Evolutionary conservation across 2,888 invertebrate genomes (phyloP).

Genomic region (Ceramica pisi): DNA sequence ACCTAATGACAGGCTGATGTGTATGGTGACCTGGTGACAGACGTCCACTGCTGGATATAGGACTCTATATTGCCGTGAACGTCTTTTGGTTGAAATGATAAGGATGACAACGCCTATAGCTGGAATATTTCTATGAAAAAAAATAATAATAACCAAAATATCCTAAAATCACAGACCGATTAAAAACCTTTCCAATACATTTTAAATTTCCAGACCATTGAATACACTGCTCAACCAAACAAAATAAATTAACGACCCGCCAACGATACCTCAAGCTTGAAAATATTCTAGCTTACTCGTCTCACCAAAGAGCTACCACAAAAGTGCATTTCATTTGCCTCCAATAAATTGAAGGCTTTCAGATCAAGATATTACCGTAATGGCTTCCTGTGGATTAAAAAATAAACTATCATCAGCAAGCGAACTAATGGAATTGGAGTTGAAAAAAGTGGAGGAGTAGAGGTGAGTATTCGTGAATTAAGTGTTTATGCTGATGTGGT

Average conservation of each 20-base stretch:
- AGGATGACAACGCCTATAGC: too few relatives aligned
- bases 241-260: background rate
- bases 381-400: slow-evolving; percentile 74
- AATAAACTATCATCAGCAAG: slow-evolving; percentile 62
- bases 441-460: slow-evolving; percentile 28
- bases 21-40: too few relatives aligned
- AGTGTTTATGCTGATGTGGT: background rate
- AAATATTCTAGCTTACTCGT: background rate
- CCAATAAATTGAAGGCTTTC: slow-evolving; percentile 78
- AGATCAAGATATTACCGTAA: slow-evolving; percentile 81
- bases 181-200: background rate
- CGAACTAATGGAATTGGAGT: slow-evolving; percentile 55
- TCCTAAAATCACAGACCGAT: too few relatives aligned
- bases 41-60: too few relatives aligned
- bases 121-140: too few relatives aligned
- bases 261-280: background rate
- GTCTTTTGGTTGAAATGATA: too few relatives aligned
- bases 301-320: slow-evolving; percentile 71
- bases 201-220: background rate
- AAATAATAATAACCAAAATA: background rate
- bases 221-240: background rate
- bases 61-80: too few relatives aligned
- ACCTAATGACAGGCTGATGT: too few relatives aligned
- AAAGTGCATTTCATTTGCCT: slow-evolving; percentile 80
- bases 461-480: slow-evolving; percentile 8